Evolutionary conservation across 2,888 invertebrate genomes (phyloP).

Genomic region (Tinea trinotella): DNA sequence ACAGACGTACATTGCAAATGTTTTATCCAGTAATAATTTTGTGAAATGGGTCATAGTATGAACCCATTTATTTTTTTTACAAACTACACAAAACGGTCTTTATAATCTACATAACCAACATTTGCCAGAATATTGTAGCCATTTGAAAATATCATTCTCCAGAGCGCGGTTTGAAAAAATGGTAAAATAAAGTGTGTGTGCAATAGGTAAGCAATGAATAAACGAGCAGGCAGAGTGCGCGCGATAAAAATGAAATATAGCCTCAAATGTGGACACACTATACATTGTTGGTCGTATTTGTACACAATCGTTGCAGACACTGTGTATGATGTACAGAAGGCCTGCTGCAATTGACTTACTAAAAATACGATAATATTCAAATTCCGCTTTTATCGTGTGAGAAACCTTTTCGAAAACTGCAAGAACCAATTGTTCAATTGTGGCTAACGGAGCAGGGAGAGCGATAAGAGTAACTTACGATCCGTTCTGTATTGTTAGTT

Average conservation of each 20-base stretch:
- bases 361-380: slow-evolving; percentile 49
- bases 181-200: slow-evolving; percentile 34
- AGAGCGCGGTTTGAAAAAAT: slow-evolving; percentile 14
- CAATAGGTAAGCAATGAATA: slow-evolving; percentile 72
- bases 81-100: not conserved
- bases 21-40: too few relatives aligned
- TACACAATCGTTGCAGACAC: slow-evolving; percentile 9
- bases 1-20: too few relatives aligned
- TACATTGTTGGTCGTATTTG: slow-evolving; percentile 10
- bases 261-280: slow-evolving; percentile 17
- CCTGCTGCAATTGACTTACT: slow-evolving; percentile 18
- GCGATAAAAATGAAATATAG: slow-evolving; percentile 72
- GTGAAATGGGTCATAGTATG: too few relatives aligned
- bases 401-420: slow-evolving; percentile 39
- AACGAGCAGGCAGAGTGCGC: slow-evolving; percentile 56
- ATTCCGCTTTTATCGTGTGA: slow-evolving; percentile 39
- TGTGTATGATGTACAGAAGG: slow-evolving; percentile 15
- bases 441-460: slow-evolving; percentile 53
- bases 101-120: slow-evolving; percentile 7
- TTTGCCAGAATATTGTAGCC: slow-evolving; percentile 5
- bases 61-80: too few relatives aligned
- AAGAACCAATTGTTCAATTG: slow-evolving; percentile 60
- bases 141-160: slow-evolving; percentile 11
- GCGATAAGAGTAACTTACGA: slow-evolving; percentile 63
- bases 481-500: slow-evolving; percentile 55